Evolutionary conservation across 2,888 invertebrate species (phyloP).

Genomic region (Drosophila dives): DNA sequence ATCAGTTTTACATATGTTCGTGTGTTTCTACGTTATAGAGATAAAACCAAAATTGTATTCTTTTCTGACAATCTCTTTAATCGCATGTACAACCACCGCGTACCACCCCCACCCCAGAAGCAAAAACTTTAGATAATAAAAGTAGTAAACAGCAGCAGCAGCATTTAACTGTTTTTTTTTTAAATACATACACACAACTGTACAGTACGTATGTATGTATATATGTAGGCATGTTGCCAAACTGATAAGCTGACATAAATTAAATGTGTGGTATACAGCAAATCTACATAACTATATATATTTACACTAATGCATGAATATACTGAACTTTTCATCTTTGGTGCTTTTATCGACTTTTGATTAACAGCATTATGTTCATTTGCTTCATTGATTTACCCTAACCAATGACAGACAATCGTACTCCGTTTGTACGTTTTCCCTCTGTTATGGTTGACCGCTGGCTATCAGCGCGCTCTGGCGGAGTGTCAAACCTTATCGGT

Average conservation of each 20-base stretch:
- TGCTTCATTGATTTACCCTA: neutral
- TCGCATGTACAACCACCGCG: conserved; percentile 17
- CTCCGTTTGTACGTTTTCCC: neutral
- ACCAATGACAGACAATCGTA: neutral
- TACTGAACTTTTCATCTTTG: neutral
- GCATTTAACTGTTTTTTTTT: conserved; percentile 8
- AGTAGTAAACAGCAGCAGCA: conserved; percentile 7
- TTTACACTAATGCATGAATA: neutral
- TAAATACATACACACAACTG: neutral
- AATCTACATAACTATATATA: conserved; percentile 5
- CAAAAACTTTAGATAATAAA: conserved; percentile 18
- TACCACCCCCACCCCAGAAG: neutral
- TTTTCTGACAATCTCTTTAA: conserved; percentile 20
- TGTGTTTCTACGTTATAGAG: neutral
- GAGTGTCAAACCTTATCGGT: conserved; percentile 51
- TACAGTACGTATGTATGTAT: neutral
- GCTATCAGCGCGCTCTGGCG: conserved; percentile 32
- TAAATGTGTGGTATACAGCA: neutral
- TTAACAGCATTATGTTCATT: neutral
- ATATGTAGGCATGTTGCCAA: conserved; percentile 6
- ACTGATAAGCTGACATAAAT: conserved; percentile 22
- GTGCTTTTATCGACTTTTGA: conserved; percentile 5
- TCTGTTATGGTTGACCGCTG: conserved; percentile 11
- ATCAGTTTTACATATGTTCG: conserved; percentile 4
- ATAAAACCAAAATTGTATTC: conserved; percentile 6